These are phyloP conservation scores for Sigmodon hispidus DNA, from an alignment of 2,113 vertebrate species.

Conservation along the genomic window DNA sequence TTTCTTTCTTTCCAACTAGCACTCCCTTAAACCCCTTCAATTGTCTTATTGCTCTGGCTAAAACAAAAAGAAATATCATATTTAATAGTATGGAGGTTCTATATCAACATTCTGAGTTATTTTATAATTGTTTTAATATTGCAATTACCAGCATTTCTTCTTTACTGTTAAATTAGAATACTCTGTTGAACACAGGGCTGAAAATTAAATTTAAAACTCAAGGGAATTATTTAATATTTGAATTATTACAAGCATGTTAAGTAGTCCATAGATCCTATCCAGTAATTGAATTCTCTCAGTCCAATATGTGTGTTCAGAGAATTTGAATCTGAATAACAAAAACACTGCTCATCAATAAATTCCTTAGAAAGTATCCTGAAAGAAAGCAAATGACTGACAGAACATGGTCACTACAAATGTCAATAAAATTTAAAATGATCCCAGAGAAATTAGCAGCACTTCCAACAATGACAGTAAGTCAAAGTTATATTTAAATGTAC, in stretches of 20 bases:
- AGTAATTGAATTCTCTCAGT: background rate
- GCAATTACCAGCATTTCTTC: background rate
- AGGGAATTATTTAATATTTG: background rate
- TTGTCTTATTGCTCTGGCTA: background rate
- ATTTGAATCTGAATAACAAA: background rate
- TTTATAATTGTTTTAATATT: background rate
- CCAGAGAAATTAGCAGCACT: conserved; percentile 19
- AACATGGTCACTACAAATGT: conserved; percentile 33
- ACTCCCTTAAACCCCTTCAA: background rate
- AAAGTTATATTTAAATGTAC: conserved; percentile 11
- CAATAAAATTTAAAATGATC: conserved; percentile 36
- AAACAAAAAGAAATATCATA: background rate
- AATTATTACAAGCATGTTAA: conserved; percentile 11
- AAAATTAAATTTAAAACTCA: conserved; percentile 30
- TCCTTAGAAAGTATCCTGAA: conserved; percentile 31
- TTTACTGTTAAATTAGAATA: conserved; percentile 44
- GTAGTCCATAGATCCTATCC: background rate
- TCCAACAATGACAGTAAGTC: conserved; percentile 30
- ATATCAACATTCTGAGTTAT: background rate
- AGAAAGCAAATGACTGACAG: background rate
- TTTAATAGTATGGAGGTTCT: background rate
- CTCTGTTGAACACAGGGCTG: background rate
- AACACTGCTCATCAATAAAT: background rate
- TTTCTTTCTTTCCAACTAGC: background rate
- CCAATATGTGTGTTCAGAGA: background rate